Percentiles rank a stretch among this genome's conserved stretches.
Conservation (phyloP, 2,113 vertebrate genomes). For the Myotis lucifugus region DNA sequence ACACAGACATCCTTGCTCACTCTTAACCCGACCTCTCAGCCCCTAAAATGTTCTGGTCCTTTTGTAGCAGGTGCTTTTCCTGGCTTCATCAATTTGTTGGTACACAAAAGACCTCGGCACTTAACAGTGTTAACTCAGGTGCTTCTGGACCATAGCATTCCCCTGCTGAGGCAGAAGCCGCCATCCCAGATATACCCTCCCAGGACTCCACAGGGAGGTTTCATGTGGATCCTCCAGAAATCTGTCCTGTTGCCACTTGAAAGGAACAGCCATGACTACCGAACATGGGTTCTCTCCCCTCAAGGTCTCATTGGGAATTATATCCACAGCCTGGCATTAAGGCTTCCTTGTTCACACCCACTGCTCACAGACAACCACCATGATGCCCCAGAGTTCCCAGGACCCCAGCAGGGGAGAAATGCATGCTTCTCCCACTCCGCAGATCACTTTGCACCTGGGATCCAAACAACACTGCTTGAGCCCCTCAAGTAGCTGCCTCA, state of each 20-base stretch:
- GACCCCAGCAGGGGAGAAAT: not conserved
- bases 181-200: not conserved
- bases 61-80: not conserved
- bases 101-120: not conserved
- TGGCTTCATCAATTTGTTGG: too few relatives aligned
- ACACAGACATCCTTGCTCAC: not conserved
- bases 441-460: not conserved
- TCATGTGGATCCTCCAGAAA: not conserved
- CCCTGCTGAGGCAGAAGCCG: not conserved
- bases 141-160: not conserved
- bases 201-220: not conserved
- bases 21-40: not conserved
- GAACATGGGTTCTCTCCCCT: not conserved
- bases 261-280: too few relatives aligned
- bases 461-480: not conserved
- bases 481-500: not conserved
- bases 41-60: not conserved
- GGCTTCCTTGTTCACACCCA: too few relatives aligned
- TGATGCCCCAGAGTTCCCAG: not conserved
- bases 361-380: not conserved
- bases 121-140: not conserved
- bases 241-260: not conserved
- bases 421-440: not conserved
- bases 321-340: not conserved
- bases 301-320: not conserved